Conservation (phyloP, 2,888 invertebrate species). For the Cyclophora albipunctata region DNA sequence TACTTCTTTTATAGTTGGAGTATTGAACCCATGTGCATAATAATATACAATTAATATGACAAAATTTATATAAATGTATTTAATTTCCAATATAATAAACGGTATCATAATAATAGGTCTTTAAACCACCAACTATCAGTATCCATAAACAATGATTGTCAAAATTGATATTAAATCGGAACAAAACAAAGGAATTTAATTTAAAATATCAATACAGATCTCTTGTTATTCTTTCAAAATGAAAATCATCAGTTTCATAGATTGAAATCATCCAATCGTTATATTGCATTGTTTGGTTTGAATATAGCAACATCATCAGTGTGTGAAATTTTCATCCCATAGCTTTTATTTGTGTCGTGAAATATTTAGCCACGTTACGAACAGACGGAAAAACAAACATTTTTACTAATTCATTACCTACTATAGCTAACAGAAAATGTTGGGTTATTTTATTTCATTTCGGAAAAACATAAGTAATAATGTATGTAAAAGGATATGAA, state of each 20-base stretch:
- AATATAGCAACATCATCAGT: slow-evolving; percentile 62
- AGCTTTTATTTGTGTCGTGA: slow-evolving; percentile 45
- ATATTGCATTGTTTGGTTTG: slow-evolving; percentile 50
- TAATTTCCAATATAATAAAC: too few species aligned
- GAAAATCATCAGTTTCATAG: slow-evolving; percentile 40
- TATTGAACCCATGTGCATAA: too few species aligned
- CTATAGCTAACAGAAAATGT: background rate
- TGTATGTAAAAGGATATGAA: too few species aligned
- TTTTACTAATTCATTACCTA: slow-evolving; percentile 46
- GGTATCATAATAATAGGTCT: too few species aligned
- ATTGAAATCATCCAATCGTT: slow-evolving; percentile 56
- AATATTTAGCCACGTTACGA: slow-evolving; percentile 49
- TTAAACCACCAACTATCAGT: too few species aligned
- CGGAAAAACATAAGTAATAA: background rate
- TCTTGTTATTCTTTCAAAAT: slow-evolving; percentile 20
- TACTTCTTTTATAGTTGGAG: too few species aligned
- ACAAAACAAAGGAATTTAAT: background rate
- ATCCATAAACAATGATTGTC: too few species aligned
- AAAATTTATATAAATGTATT: too few species aligned
- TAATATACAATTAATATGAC: too few species aligned
- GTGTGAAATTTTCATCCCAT: slow-evolving; percentile 60
- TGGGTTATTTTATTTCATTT: slow-evolving; percentile 2
- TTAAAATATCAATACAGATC: slow-evolving; percentile 8
- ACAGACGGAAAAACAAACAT: slow-evolving; percentile 47
- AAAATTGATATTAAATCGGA: slow-evolving; percentile 2